Evolutionary conservation across 1,140 invertebrate genomes (phyloP).

Genomic region (Limonius californicus): DNA sequence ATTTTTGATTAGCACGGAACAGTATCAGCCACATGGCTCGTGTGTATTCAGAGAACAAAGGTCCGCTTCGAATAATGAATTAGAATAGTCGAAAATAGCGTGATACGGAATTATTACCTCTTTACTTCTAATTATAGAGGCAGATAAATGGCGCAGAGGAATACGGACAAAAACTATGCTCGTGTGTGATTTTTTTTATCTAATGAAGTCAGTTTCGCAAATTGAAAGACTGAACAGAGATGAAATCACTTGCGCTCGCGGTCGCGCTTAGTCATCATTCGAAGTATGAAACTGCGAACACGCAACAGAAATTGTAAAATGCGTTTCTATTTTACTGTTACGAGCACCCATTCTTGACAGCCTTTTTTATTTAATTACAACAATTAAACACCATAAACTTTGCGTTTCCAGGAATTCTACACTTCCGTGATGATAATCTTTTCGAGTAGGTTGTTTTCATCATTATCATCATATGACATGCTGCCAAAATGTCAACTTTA

Average conservation of each 20-base stretch:
- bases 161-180: neutral
- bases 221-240: neutral
- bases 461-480: too few relatives aligned
- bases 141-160: neutral
- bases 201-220: neutral
- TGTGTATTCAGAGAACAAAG: neutral
- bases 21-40: too few relatives aligned
- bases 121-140: neutral
- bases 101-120: neutral
- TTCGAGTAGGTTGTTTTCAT: too few relatives aligned
- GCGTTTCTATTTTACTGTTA: too few relatives aligned
- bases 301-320: neutral
- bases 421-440: too few relatives aligned
- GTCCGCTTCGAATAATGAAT: neutral
- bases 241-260: neutral
- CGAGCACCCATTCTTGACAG: too few relatives aligned
- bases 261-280: neutral
- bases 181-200: neutral
- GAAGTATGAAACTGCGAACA: neutral
- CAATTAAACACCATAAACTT: too few relatives aligned
- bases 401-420: too few relatives aligned
- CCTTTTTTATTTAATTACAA: too few relatives aligned
- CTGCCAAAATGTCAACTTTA: too few relatives aligned
- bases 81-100: neutral
- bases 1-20: too few relatives aligned